Percentiles rank a stretch among this genome's conserved stretches.
These are phyloP conservation scores for Arctia plantaginis DNA, from an alignment of 2,888 invertebrate genomes.

Conservation along the genomic window DNA sequence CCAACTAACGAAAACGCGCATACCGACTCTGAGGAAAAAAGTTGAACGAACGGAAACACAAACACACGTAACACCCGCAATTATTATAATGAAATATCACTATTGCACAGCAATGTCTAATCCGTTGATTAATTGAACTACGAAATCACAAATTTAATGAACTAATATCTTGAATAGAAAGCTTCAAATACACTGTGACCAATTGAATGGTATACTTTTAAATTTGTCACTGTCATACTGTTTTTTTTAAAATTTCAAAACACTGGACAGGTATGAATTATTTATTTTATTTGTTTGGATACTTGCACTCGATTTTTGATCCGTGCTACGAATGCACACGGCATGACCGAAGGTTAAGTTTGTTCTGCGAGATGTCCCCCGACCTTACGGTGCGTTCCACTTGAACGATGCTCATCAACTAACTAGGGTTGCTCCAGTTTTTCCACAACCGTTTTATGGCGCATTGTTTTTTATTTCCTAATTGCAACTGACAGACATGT, in stretches of 20 bases:
- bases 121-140: conserved; percentile 21
- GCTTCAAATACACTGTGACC: conserved; percentile 4
- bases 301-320: conserved; percentile 82
- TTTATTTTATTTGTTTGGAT: conserved; percentile 49
- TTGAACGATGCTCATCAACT: conserved; percentile 73
- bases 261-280: neutral
- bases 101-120: conserved; percentile 25
- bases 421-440: conserved; percentile 78
- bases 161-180: conserved; percentile 12
- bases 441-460: conserved; percentile 71
- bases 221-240: neutral
- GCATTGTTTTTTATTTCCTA: conserved; percentile 71
- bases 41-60: conserved; percentile 26
- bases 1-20: neutral
- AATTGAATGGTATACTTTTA: conserved; percentile 4
- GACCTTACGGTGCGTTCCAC: conserved; percentile 70
- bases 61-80: conserved; percentile 29
- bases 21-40: neutral
- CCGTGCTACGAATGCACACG: conserved; percentile 74
- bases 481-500: conserved; percentile 50
- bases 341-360: conserved; percentile 75
- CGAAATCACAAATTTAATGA: conserved; percentile 9
- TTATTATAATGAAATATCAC: conserved; percentile 26
- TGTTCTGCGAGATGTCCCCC: conserved; percentile 56
- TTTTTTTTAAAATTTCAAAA: neutral